Base-by-base conservation (phyloP, 2,888 invertebrate species). In the Oscheius sp. region DNA sequence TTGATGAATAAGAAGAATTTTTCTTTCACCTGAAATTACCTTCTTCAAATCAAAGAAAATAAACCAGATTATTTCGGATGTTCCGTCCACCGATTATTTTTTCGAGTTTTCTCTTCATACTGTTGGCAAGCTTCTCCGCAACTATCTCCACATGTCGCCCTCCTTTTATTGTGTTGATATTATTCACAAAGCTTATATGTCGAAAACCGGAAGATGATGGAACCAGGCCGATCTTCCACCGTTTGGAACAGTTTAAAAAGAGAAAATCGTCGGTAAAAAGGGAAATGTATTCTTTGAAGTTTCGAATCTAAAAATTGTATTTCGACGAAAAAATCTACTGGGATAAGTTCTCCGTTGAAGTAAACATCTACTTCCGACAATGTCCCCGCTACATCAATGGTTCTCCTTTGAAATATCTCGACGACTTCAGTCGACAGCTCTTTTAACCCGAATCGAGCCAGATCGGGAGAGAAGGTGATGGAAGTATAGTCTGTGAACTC, bases 161-260 rank as follows among this genome's bases (percentile, higher is more conserved):
- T 72, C 98, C 98, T 87, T 88, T 22, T 38, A 72, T 68, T 0
- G 97, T 97, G 17, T 95, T 94, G 81, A 97, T 97, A 72, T 95
- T 95, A 89, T 98, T 98, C 2, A 97, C 98, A 88, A 98, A 98
- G 22, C 96, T 96, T 80, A 96, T 92, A 87, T 96, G 96, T 86
- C 33, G 33, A 28, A 47, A 0, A 97, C 97, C 20, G 96, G 94
- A 81, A 97, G 96, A 72, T 95, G 95, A 89, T 98, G 98, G 41
- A 2, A 97, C 98, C 88, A 98, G 98, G 20, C 96, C 96, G 80
- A 96, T 92, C 87, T 98, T 96, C 98, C 97, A 98, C 57, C 97
- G 90, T n/a, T 92, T 91, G 80, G 90, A 59, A 26, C 70, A 69
- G 61, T 72, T 68, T 5, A 71, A 66, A 38, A 68, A 69, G 9